These are phyloP conservation scores for Brassicogethes aeneus DNA, from an alignment of 2,888 invertebrate genomes.

Conservation along the genomic window DNA sequence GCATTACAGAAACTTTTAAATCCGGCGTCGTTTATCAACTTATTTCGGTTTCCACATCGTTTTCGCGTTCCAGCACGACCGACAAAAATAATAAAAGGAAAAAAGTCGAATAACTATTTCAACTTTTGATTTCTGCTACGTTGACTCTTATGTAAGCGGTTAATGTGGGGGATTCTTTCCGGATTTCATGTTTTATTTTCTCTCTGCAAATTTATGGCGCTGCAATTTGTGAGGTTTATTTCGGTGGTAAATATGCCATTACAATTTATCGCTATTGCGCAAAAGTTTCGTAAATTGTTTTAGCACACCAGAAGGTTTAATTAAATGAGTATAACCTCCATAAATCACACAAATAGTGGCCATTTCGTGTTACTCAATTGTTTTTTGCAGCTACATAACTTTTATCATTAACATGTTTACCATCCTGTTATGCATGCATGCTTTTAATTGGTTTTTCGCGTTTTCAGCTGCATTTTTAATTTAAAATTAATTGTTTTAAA, in stretches of 20 bases:
- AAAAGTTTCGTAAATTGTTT: conserved; percentile 1
- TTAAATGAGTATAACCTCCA: background rate
- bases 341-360: background rate
- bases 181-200: background rate
- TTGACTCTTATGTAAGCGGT: background rate
- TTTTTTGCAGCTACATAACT: too few species aligned
- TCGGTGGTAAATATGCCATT: background rate
- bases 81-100: background rate
- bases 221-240: conserved; percentile 1
- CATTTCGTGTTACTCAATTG: too few species aligned
- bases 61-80: background rate
- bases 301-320: background rate
- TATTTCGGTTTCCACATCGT: too few species aligned
- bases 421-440: too few species aligned
- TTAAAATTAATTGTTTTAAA: too few species aligned
- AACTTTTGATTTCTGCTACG: conserved; percentile 1
- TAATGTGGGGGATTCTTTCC: background rate
- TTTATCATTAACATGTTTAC: too few species aligned
- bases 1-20: conserved; percentile 30
- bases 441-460: too few species aligned
- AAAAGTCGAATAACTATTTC: background rate
- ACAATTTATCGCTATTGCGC: background rate
- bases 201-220: background rate
- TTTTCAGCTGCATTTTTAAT: too few species aligned
- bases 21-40: conserved; percentile 28